Evolutionary conservation across 2,797 vertebrate genomes (phyloP).

Genomic region (Taeniopygia guttata): DNA sequence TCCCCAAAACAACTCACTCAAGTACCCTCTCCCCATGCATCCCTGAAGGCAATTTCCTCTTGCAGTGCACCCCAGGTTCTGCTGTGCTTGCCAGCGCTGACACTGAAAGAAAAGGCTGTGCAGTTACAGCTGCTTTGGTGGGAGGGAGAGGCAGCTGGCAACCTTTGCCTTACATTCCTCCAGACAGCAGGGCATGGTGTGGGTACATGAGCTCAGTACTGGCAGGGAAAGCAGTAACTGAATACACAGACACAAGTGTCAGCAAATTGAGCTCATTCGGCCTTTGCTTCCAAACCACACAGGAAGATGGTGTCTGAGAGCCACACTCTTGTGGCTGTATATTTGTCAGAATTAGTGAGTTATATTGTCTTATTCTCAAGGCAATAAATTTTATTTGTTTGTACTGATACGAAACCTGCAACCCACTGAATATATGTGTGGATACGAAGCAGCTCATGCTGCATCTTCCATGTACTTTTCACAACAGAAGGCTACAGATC

Average conservation of each 20-base stretch:
- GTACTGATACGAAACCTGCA: neutral
- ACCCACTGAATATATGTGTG: neutral
- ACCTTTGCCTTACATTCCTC: neutral
- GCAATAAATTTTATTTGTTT: neutral
- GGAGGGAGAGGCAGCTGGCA: neutral
- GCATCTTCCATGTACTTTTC: neutral
- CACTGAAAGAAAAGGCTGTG: neutral
- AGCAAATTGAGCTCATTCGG: neutral
- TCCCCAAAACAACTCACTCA: neutral
- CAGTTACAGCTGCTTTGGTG: neutral
- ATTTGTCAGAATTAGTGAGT: neutral
- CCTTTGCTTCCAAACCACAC: neutral
- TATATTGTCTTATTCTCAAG: neutral
- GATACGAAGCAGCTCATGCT: neutral
- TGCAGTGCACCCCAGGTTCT: accelerated
- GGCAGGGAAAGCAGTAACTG: neutral
- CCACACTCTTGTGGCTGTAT: neutral
- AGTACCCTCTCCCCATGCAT: neutral
- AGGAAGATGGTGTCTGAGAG: neutral
- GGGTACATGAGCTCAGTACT: accelerated
- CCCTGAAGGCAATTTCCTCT: neutral
- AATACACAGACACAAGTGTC: neutral
- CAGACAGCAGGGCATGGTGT: neutral
- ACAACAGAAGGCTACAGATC: neutral
- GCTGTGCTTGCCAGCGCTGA: neutral